These are phyloP conservation scores for Eupeodes latifasciatus DNA, from an alignment of 2,888 invertebrate species.

Conservation along the genomic window DNA sequence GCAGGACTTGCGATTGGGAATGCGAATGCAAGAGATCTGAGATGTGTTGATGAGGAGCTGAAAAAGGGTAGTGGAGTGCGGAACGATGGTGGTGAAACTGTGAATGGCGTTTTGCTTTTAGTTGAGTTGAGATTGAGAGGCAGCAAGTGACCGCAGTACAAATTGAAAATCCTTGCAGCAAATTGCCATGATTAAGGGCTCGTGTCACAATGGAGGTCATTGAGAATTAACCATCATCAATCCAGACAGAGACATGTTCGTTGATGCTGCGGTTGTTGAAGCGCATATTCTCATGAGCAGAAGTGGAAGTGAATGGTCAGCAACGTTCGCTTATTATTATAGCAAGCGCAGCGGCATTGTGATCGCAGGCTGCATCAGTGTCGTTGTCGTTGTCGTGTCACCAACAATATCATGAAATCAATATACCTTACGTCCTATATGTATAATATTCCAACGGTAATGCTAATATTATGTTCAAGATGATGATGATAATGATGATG, in stretches of 20 bases:
- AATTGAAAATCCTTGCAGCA: conserved; percentile 72
- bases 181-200: conserved; percentile 75
- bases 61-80: background rate
- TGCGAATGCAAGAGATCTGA: too few species aligned
- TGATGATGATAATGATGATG: conserved; percentile 16
- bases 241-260: conserved; percentile 13
- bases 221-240: conserved; percentile 29
- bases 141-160: conserved; percentile 73
- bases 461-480: conserved; percentile 50
- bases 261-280: conserved; percentile 34
- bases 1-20: too few species aligned
- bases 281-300: conserved; percentile 45
- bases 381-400: background rate
- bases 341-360: background rate
- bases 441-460: background rate
- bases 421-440: conserved; percentile 42
- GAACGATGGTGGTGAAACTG: background rate
- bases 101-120: conserved; percentile 19
- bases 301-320: conserved; percentile 59
- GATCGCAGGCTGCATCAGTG: background rate
- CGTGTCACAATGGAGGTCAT: conserved; percentile 64
- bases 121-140: conserved; percentile 45
- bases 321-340: conserved; percentile 21
- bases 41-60: background rate
- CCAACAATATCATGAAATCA: conserved; percentile 55